Evolutionary conservation across 2,888 invertebrate species (phyloP).

Genomic region (Napeogenes sylphis): DNA sequence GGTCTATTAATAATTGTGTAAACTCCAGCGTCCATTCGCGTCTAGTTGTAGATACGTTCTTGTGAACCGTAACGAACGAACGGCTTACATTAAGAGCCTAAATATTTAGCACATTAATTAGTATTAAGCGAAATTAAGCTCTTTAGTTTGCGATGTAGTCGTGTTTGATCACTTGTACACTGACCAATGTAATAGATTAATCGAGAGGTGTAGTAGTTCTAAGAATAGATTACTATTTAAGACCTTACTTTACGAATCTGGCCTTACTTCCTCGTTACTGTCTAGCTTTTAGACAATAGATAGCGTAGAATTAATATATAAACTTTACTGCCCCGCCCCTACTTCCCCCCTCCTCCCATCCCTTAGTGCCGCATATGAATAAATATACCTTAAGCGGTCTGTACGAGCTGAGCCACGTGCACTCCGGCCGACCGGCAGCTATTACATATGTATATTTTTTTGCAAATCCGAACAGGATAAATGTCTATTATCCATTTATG

Average conservation of each 20-base stretch:
- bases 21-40: slow-evolving; percentile 7
- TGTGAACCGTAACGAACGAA: slow-evolving; percentile 51
- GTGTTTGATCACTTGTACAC: slow-evolving; percentile 41
- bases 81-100: slow-evolving; percentile 56
- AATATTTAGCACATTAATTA: slow-evolving; percentile 55
- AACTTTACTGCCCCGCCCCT: neutral
- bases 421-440: neutral
- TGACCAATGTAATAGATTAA: slow-evolving; percentile 65
- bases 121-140: slow-evolving; percentile 49
- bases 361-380: slow-evolving; percentile 36
- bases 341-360: neutral
- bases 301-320: slow-evolving; percentile 21
- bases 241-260: slow-evolving; percentile 49
- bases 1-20: slow-evolving; percentile 43
- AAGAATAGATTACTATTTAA: slow-evolving; percentile 50
- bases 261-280: slow-evolving; percentile 51
- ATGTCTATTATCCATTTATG: neutral
- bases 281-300: slow-evolving; percentile 48
- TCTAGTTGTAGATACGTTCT: slow-evolving; percentile 46
- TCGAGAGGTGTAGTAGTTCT: slow-evolving; percentile 52
- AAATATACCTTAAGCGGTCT: slow-evolving; percentile 66
- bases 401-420: slow-evolving; percentile 18
- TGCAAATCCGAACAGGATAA: neutral
- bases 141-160: slow-evolving; percentile 58
- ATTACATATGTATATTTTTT: neutral